Percentiles rank a stretch among this genome's conserved stretches.
These are phyloP conservation scores for Pangasius mekongensis DNA, from an alignment of 2,797 vertebrate genomes.

Conservation along the genomic window DNA sequence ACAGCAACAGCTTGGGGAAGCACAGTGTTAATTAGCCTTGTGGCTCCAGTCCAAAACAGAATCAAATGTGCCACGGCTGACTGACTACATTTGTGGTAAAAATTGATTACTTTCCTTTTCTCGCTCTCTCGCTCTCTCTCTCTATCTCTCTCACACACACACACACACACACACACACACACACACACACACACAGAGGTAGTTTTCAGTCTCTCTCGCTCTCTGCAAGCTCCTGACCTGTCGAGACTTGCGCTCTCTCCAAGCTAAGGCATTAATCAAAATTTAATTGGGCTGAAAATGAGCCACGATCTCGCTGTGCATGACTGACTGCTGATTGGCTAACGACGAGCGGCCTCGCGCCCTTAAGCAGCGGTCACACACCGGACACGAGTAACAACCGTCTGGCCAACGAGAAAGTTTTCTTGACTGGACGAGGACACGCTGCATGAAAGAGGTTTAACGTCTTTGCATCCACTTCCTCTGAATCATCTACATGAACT, in stretches of 20 bases:
- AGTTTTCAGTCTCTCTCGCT: not conserved
- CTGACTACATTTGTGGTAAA: not conserved
- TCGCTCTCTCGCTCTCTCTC: too few species aligned
- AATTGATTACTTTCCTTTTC: not conserved
- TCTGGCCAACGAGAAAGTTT: not conserved
- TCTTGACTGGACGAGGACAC: too few species aligned
- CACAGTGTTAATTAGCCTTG: not conserved
- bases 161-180: not conserved
- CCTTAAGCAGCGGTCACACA: conserved; percentile 12
- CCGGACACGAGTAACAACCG: not conserved
- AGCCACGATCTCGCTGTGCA: conserved; percentile 41
- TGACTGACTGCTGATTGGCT: conserved; percentile 46
- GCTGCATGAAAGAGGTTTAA: not conserved
- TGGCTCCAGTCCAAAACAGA: not conserved
- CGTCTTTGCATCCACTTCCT: not conserved
- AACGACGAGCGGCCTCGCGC: conserved; percentile 13
- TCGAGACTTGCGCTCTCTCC: conserved; percentile 7
- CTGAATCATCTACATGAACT: not conserved
- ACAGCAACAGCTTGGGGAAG: not conserved
- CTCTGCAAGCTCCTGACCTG: not conserved
- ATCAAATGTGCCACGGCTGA: not conserved
- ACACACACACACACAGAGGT: not conserved
- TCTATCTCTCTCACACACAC: not conserved
- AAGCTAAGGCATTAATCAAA: conserved; percentile 63
- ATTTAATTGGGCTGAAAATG: conserved; percentile 66